These are phyloP conservation scores for Illadopsis cleaveri DNA, from an alignment of 2,113 vertebrate genomes.

Conservation along the genomic window DNA sequence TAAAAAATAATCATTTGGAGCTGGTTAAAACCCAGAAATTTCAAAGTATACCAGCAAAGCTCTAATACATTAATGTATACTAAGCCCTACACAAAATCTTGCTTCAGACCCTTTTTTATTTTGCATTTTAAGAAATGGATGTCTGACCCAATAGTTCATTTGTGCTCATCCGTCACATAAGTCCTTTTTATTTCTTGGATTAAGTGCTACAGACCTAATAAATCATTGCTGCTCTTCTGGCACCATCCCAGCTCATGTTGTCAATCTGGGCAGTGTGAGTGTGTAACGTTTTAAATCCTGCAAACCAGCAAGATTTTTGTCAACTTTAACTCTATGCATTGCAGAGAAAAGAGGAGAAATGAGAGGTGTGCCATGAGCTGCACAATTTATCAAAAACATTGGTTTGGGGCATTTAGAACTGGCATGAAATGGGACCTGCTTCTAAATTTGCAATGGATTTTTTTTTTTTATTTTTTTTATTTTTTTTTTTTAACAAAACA, in stretches of 20 bases:
- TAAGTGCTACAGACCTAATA: conserved; percentile 49
- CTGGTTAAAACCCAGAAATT: background rate
- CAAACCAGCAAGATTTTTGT: conserved; percentile 20
- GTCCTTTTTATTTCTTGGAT: conserved; percentile 55
- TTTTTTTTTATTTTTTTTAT: background rate
- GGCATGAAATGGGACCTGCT: background rate
- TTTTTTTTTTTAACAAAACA: background rate
- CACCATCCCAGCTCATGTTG: background rate
- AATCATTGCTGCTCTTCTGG: conserved; percentile 47
- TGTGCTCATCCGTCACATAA: conserved; percentile 22
- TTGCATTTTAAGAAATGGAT: conserved; percentile 19
- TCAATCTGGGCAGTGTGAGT: background rate
- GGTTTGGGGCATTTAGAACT: background rate
- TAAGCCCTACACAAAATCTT: background rate
- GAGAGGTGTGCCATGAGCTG: background rate
- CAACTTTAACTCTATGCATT: background rate
- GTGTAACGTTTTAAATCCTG: background rate
- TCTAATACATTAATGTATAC: background rate
- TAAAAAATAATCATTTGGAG: background rate
- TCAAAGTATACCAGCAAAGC: background rate
- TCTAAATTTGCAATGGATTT: background rate
- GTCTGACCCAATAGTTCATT: conserved; percentile 37
- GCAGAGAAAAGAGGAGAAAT: background rate
- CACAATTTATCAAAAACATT: background rate
- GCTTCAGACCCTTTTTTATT: background rate